Evolutionary conservation across 1,140 invertebrate genomes (phyloP).

Genomic region (Orussus abietinus): DNA sequence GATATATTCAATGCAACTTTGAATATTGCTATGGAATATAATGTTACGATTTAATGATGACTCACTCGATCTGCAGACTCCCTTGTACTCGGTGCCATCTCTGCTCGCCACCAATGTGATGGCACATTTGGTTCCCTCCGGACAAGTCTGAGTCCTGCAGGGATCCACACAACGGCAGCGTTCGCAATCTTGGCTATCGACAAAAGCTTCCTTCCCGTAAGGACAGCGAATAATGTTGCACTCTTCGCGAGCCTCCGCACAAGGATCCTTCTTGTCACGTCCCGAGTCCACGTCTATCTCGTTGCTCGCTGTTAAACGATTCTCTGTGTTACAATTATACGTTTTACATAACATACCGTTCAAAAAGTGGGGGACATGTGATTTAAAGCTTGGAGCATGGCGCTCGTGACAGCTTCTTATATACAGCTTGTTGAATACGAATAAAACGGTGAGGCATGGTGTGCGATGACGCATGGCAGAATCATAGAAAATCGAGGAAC

Average conservation of each 20-base stretch:
- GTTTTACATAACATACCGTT: no score
- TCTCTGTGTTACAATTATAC: no score
- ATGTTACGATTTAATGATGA: slow-evolving; percentile 7
- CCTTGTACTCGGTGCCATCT: slow-evolving; percentile 49
- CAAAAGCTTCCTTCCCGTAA: slow-evolving; percentile 70
- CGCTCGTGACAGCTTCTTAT: no score
- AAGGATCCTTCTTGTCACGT: slow-evolving; percentile 46
- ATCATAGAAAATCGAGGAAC: neutral
- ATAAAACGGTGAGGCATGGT: no score
- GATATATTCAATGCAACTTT: neutral
- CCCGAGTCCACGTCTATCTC: slow-evolving; percentile 38
- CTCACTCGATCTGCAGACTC: slow-evolving; percentile 64
- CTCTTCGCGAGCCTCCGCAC: slow-evolving; percentile 56
- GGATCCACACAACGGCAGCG: slow-evolving; percentile 76
- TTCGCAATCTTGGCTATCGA: slow-evolving; percentile 63
- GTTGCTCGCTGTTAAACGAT: slow-evolving; percentile 33
- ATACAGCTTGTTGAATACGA: no score
- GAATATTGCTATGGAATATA: neutral
- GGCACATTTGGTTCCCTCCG: slow-evolving; percentile 63
- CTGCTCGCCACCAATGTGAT: slow-evolving; percentile 57
- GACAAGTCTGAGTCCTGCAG: slow-evolving; percentile 63
- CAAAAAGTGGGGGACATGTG: no score
- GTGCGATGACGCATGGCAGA: no score
- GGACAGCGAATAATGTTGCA: slow-evolving; percentile 65
- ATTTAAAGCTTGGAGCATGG: no score